phyloP scores from a whole-genome alignment of 2,113 vertebrate genomes.

The Misgurnus mizolepis region DNA sequence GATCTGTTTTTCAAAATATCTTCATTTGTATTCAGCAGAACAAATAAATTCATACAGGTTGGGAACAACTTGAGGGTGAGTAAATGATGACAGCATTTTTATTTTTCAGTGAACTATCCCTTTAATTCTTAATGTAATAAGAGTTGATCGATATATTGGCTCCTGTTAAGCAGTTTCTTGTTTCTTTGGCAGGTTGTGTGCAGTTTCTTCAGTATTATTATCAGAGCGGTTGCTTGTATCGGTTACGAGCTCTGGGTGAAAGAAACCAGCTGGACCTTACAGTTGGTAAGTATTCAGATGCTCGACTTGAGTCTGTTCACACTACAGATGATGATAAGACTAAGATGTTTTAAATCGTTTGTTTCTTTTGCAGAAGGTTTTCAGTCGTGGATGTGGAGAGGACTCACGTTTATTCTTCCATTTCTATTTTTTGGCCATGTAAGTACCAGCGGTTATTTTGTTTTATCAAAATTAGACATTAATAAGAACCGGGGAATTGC shows the following conservation, averaged over 20 bases:
- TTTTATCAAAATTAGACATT: too few species aligned
- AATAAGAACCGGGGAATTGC: too few species aligned
- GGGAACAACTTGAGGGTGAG: too few species aligned
- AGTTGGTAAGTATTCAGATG: constrained; percentile 80
- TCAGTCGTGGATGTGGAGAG: constrained; percentile 99
- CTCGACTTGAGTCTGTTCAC: not conserved
- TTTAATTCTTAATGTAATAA: not conserved
- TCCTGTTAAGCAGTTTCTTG: not conserved
- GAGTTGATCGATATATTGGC: not conserved
- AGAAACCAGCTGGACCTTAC: constrained; percentile 96
- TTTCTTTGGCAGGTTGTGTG: constrained; percentile 82
- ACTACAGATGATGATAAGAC: not conserved
- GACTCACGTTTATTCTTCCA: constrained; percentile 93
- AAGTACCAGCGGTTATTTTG: constrained; percentile 69
- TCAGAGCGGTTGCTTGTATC: constrained; percentile 94
- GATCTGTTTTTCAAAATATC: too few species aligned
- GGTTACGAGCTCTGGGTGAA: constrained; percentile 91
- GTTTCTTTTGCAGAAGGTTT: constrained; percentile 85
- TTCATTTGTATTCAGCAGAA: too few species aligned
- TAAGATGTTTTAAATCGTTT: not conserved
- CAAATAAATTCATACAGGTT: too few species aligned
- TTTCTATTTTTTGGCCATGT: constrained; percentile 97
- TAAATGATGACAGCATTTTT: too few species aligned
- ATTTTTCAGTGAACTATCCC: too few species aligned
- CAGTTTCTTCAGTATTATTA: constrained; percentile 99